Percentiles rank a stretch among this genome's conserved stretches.
These are phyloP conservation scores for Solen grandis DNA, from an alignment of 1,140 invertebrate species.

Conservation along the genomic window DNA sequence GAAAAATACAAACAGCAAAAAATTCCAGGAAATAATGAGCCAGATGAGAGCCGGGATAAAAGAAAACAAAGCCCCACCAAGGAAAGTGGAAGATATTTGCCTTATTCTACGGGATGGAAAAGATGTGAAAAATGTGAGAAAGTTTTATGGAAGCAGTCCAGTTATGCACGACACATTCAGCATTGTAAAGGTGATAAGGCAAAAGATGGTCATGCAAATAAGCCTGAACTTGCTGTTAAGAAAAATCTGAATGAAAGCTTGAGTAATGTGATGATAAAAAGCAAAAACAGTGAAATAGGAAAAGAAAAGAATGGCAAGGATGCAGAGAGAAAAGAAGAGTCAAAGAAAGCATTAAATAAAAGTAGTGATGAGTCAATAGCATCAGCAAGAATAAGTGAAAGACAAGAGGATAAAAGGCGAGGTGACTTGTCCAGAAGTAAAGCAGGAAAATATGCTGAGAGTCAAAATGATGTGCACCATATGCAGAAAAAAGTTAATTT, in stretches of 20 bases:
- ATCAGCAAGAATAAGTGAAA: not conserved
- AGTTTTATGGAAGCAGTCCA: conserved; percentile 61
- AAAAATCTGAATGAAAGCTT: not conserved
- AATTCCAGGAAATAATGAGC: not conserved
- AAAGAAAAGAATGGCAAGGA: not conserved
- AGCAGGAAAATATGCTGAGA: not conserved
- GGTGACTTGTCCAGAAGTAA: not conserved
- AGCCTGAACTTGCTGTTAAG: not conserved
- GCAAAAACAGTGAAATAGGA: not conserved
- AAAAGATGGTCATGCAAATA: not conserved
- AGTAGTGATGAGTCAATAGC: not conserved
- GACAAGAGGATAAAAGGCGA: not conserved
- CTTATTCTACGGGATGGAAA: conserved; percentile 21
- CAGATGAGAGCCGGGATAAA: not conserved
- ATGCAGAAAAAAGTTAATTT: no score
- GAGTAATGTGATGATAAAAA: not conserved
- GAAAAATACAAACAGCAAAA: conserved; percentile 34
- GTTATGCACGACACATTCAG: conserved; percentile 19
- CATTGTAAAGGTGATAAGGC: conserved; percentile 6
- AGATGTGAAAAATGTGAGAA: conserved; percentile 63
- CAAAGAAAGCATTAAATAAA: not conserved
- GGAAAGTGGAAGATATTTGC: not conserved
- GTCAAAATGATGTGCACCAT: no score
- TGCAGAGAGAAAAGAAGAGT: not conserved
- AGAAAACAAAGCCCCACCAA: not conserved